Base-by-base conservation (phyloP, 2,113 vertebrate species). In the Rhinogobius similis region DNA sequence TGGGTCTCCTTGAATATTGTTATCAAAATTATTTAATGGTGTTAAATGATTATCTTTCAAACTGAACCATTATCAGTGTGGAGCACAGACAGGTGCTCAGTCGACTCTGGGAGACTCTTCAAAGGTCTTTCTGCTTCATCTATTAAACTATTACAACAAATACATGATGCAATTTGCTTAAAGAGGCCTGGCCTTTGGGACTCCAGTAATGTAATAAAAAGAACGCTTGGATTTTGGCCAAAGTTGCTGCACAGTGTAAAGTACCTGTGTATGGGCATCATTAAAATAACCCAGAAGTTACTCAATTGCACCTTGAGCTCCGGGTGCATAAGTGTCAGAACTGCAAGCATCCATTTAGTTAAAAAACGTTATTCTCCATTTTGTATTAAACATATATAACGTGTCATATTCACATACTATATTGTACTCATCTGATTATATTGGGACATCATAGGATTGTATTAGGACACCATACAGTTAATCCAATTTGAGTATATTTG, bases 141-240 rank as follows among this genome's bases (percentile, higher is more conserved):
- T 26, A 24, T 55, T 55, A 26, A 13, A 14, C 11, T 27, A 14
- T 29, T 9, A 29, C 14, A 58, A 14, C 53, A 56, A 56, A 56
- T n/a, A 61, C 58, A 36, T 61, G 58, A 36, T 12, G 29, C 58
- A 61, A 59, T n/a, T 20, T 59, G 27, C 14, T 20, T 59, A n/a
- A 59, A 32, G 29, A 59, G 56, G 27, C n/a, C 29, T 29, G 16
- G 27, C 29, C 58, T 20, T n/a, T 32, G 20, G 18, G 29, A 59
- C 8, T n/a, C 2, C 58, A 36, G 20, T n/a, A 36, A 61, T n/a
- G 29, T 13, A 11, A 4, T 61, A 32, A 61, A n/a, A 36, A 10
- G 8, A 61, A 18, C 2, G 3, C 14, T 61, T 61, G 29, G 58
- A 36, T 36, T 61, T 36, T 32, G 18, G 58, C 58, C 29, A 61